Evolutionary conservation across 2,113 vertebrate species (phyloP).

Genomic region (Scytalopus superciliaris): DNA sequence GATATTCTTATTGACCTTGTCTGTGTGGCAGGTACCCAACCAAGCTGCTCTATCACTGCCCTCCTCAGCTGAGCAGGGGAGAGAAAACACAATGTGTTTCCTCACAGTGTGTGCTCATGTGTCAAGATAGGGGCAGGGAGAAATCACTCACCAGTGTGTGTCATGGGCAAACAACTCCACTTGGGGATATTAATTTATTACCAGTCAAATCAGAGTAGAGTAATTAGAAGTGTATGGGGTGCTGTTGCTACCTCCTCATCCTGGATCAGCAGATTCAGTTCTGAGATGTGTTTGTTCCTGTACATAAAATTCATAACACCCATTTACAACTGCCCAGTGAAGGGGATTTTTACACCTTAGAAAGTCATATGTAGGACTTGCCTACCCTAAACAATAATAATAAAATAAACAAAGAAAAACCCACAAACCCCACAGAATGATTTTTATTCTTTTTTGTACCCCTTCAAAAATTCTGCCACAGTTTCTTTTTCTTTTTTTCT

Average conservation of each 20-base stretch:
- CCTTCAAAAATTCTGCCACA: not conserved
- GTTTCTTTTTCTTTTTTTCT: not conserved
- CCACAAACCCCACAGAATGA: accelerated
- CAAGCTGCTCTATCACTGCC: not conserved
- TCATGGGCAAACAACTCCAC: not conserved
- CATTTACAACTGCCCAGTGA: not conserved
- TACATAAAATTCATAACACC: not conserved
- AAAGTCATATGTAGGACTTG: accelerated
- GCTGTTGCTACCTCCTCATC: not conserved
- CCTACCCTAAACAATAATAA: not conserved
- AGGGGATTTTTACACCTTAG: not conserved
- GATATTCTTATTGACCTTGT: not conserved
- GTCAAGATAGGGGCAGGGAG: not conserved
- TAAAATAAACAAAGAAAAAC: not conserved
- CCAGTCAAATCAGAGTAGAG: not conserved
- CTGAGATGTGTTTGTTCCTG: not conserved
- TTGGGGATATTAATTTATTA: not conserved
- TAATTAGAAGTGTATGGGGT: not conserved
- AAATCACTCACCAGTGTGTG: not conserved
- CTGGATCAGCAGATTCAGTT: not conserved
- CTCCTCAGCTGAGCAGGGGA: not conserved
- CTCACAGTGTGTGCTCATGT: no score
- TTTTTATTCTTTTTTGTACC: not conserved
- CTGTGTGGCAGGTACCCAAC: accelerated
- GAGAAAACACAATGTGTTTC: not conserved